A percentile compares a stretch with the other conserved stretches of the same genome.
Conservation (phyloP, 1,140 invertebrate species). For the Drosophila bifasciata region DNA sequence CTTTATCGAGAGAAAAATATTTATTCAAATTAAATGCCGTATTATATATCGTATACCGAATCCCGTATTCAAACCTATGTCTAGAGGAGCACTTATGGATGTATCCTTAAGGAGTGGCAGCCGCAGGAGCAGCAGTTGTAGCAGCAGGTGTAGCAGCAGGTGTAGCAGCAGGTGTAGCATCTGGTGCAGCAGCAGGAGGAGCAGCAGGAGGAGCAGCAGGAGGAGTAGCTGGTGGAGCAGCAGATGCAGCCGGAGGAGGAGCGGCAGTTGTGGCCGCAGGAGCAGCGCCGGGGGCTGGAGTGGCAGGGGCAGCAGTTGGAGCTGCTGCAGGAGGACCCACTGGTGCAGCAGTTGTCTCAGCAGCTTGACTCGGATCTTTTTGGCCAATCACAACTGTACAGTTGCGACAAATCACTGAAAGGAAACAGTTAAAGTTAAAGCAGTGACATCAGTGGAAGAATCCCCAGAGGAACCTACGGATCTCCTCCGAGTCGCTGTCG, state of each 20-base stretch:
- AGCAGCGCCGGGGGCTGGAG: not conserved
- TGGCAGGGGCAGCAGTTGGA: constrained; percentile 1
- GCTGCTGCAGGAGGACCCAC: too few species aligned
- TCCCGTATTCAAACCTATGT: constrained; percentile 27
- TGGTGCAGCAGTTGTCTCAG: not conserved
- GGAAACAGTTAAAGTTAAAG: not conserved
- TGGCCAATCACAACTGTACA: constrained; percentile 60
- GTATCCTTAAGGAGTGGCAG: not conserved
- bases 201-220: constrained; percentile 3
- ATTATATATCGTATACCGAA: constrained; percentile 45
- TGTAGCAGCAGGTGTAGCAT: constrained; percentile 4
- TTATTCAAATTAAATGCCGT: constrained; percentile 15
- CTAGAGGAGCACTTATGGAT: not conserved
- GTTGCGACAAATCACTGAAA: constrained; percentile 58
- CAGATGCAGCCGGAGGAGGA: not conserved
- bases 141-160: not conserved
- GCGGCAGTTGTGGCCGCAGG: not conserved
- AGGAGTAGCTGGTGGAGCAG: not conserved
- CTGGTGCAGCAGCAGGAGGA: not conserved
- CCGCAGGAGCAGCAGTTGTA: not conserved
- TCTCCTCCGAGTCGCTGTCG: constrained; percentile 36
- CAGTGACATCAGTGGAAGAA: not conserved
- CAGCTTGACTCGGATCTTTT: not conserved
- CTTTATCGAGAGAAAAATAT: too few species aligned
- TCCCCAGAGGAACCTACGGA: constrained; percentile 25